Evolutionary conservation across 2,888 invertebrate species (phyloP).

Genomic region (Lampropteryx suffumata): DNA sequence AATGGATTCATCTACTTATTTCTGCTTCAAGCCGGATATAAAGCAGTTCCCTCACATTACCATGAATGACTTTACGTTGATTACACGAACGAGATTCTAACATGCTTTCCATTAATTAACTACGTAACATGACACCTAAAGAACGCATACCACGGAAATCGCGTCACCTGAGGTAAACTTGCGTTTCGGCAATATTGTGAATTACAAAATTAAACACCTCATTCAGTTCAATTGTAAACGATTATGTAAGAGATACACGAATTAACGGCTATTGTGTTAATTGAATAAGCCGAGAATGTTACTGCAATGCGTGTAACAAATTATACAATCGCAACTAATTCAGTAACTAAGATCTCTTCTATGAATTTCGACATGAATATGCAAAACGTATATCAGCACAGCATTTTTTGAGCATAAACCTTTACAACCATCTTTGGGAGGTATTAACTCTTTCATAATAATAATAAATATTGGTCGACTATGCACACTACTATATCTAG

Average conservation of each 20-base stretch:
- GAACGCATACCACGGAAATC: constrained; percentile 44
- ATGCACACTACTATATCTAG: too few species aligned
- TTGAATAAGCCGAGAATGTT: constrained; percentile 51
- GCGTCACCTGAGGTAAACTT: constrained; percentile 52
- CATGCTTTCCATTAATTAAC: constrained; percentile 41
- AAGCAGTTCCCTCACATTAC: constrained; percentile 15
- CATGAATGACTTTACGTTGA: constrained; percentile 22
- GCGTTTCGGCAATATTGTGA: constrained; percentile 47
- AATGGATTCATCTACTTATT: neutral
- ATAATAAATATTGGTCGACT: too few species aligned
- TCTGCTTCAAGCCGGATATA: neutral
- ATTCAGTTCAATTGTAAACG: constrained; percentile 55
- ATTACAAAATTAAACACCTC: constrained; percentile 63
- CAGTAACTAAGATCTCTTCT: neutral
- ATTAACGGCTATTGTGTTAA: constrained; percentile 64
- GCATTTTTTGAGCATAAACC: too few species aligned
- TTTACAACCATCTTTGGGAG: too few species aligned
- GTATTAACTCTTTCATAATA: too few species aligned
- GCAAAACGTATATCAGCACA: too few species aligned
- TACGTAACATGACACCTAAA: constrained; percentile 42
- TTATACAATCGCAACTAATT: constrained; percentile 28
- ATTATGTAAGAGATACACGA: constrained; percentile 61
- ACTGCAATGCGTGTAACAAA: constrained; percentile 28
- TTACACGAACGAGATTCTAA: constrained; percentile 34
- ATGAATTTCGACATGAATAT: too few species aligned